Evolutionary conservation across 2,888 invertebrate species (phyloP), one percentile per base, ranked within the genome.

Genomic region (Agonum fuliginosum): DNA sequence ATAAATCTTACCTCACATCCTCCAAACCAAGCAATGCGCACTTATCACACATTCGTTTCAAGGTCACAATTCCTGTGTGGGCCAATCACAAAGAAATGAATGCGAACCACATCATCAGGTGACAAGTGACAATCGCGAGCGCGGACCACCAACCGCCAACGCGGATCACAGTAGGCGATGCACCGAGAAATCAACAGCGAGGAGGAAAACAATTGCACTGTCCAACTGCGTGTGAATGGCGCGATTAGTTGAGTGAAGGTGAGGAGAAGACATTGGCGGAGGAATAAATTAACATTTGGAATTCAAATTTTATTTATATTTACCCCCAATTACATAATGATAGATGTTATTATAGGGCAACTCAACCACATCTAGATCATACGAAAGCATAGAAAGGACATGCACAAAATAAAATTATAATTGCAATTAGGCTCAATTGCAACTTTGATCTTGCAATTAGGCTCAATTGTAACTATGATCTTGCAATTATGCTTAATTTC

Each of bases 201-300:
- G 30, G 30, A 5, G 6, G 6, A 62, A 62, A 62, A 62, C 58
- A 62, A 54, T 62, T 62, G 58, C 58, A 62, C 54, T 54, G 54
- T 24, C 27, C 12, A 62, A 14, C 19, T 62, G 58, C 30, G 58
- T 34, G 30, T 14, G 27, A 62, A 14, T 27, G 17, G 6, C 3
- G 17, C 17, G 10, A 46, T 46, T 46, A 46, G 46, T 17, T 37
- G 24, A 24, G 3, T 37, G 37, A 12, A 30, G 58, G 30, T 30
- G 17, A 2, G 17, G 27, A 30, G 10, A 10, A 8, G 14, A 6
- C 58, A 62, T 62, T 62, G 58, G 58, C 58, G 58, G 27, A 62
- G 30, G 34, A 34, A 62, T 27, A 62, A 62, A 30, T 62, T 62
- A 46, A 17, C 37, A n/a, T 3, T 30, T 8, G n/a, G 1, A 3